These are phyloP conservation scores for Gastrophryne carolinensis DNA, from an alignment of 2,797 vertebrate species.

Conservation along the genomic window DNA sequence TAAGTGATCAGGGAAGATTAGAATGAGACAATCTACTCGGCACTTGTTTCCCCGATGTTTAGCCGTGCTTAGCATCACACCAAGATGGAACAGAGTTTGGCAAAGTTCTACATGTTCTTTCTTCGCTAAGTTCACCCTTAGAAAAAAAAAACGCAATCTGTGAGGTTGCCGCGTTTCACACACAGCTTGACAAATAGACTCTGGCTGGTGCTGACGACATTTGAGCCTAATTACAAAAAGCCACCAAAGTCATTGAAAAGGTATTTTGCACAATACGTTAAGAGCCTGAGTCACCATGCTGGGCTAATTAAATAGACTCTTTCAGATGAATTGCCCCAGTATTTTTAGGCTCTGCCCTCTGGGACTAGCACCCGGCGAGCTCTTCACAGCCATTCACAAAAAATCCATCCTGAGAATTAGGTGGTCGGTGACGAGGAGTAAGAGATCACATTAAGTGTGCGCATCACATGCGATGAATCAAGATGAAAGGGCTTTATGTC, in stretches of 20 bases:
- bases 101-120: not conserved
- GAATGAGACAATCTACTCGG: not conserved
- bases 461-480: not conserved
- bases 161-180: not conserved
- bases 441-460: not conserved
- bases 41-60: not conserved
- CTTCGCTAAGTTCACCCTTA: not conserved
- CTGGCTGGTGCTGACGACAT: conserved; percentile 15
- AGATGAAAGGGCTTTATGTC: not conserved
- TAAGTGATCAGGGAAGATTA: not conserved
- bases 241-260: conserved; percentile 1
- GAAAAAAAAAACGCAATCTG: not conserved
- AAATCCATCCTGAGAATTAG: not conserved
- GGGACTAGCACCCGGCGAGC: not conserved
- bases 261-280: not conserved
- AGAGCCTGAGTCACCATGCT: not conserved
- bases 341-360: not conserved
- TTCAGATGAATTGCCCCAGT: not conserved
- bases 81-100: not conserved
- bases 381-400: not conserved
- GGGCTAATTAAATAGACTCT: conserved; percentile 2
- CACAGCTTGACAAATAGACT: conserved; percentile 24
- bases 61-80: not conserved
- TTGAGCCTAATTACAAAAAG: not conserved
- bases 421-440: not conserved